Percentiles rank a stretch among this genome's conserved stretches.
phyloP scores from a whole-genome alignment of 2,113 vertebrate species.

The Ifrita kowaldi region DNA sequence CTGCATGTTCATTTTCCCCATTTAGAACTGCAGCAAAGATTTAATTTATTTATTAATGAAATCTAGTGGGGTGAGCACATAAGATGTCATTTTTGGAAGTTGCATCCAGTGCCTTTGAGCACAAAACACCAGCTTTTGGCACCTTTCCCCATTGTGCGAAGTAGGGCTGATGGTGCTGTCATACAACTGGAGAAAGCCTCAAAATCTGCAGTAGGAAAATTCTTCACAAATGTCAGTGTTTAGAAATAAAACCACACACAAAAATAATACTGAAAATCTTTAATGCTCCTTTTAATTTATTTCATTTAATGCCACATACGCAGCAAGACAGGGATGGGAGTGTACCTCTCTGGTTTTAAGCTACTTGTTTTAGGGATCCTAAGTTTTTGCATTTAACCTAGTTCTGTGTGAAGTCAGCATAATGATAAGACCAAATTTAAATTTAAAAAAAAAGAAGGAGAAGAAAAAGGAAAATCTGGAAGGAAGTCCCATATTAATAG shows the following conservation, averaged over 20 bases:
- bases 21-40: not conserved
- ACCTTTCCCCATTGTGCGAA: not conserved
- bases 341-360: constrained; percentile 30
- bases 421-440: not conserved
- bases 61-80: rapidly evolving
- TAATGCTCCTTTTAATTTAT: not conserved
- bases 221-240: not conserved
- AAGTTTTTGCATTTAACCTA: constrained; percentile 29
- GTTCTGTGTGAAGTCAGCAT: not conserved
- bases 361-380: not conserved
- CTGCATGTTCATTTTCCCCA: not conserved
- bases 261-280: not conserved
- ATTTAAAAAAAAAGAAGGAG: not conserved
- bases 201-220: not conserved
- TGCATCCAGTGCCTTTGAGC: not conserved
- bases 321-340: not conserved
- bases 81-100: not conserved
- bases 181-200: not conserved
- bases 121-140: not conserved
- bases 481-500: not conserved
- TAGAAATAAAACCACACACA: not conserved
- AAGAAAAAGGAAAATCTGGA: not conserved
- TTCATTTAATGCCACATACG: not conserved
- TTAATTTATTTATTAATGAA: not conserved
- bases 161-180: not conserved